A percentile compares a stretch with the other conserved stretches of the same genome.
Conservation (phyloP, 2,113 vertebrate genomes). For the Chaetops frenatus region DNA sequence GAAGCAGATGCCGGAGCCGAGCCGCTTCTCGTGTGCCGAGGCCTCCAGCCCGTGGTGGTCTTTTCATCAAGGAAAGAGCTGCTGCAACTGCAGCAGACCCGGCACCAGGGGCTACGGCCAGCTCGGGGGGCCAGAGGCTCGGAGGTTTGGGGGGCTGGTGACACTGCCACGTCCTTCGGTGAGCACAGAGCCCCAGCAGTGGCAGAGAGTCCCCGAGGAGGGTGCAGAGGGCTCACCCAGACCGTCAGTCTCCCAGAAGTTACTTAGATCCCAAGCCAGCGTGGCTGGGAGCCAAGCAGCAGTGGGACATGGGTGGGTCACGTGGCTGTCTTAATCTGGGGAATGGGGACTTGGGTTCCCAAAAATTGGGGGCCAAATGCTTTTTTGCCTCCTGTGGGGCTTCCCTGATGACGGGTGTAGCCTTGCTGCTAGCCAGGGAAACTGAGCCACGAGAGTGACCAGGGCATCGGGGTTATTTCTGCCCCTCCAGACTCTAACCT, state of each 20-base stretch:
- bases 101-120: accelerated
- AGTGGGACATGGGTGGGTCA: background rate
- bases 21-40: background rate
- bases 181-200: background rate
- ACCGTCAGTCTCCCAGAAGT: background rate
- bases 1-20: background rate
- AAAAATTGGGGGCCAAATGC: background rate
- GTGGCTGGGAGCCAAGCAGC: background rate
- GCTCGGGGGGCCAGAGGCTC: accelerated
- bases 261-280: background rate
- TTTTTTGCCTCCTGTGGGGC: background rate
- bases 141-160: accelerated
- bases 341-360: background rate
- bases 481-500: background rate
- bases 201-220: background rate
- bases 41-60: background rate
- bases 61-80: background rate
- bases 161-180: background rate
- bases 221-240: accelerated
- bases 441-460: background rate
- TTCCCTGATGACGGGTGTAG: background rate
- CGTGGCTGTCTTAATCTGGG: background rate
- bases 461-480: background rate
- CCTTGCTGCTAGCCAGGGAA: background rate
- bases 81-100: background rate